These are phyloP conservation scores for Natator depressus DNA, from an alignment of 2,113 vertebrate species.

Conservation along the genomic window DNA sequence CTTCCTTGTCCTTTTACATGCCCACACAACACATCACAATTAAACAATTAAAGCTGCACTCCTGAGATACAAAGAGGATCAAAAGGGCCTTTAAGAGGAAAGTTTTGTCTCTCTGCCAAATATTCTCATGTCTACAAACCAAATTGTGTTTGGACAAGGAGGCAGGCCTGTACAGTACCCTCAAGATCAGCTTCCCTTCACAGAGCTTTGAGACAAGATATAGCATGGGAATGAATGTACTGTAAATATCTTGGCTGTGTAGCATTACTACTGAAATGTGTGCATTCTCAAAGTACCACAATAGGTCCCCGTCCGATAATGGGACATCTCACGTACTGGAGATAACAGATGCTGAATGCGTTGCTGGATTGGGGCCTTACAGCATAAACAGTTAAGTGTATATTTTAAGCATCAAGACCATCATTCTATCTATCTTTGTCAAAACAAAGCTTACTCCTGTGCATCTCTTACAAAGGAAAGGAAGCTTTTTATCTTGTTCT, in stretches of 20 bases:
- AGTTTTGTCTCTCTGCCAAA: not conserved
- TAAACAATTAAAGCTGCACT: not conserved
- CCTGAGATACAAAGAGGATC: not conserved
- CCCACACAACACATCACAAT: not conserved
- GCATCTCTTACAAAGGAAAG: not conserved
- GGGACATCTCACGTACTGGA: not conserved
- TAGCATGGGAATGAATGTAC: not conserved
- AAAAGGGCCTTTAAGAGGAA: not conserved
- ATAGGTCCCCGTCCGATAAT: not conserved
- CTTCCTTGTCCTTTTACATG: not conserved
- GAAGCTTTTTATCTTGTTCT: not conserved
- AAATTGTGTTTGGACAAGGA: not conserved
- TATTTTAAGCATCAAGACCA: not conserved
- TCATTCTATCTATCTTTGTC: not conserved
- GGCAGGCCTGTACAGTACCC: accelerated
- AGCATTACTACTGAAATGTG: not conserved
- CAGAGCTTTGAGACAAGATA: not conserved
- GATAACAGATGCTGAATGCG: not conserved
- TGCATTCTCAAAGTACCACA: not conserved
- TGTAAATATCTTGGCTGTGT: not conserved
- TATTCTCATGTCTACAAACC: accelerated
- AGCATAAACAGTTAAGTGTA: accelerated
- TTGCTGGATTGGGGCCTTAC: not conserved
- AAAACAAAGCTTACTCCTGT: not conserved
- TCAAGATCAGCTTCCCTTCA: not conserved